Evolutionary conservation across 2,797 vertebrate species (phyloP), one percentile per base, ranked within the genome.

Genomic region (Lepus townsendii): DNA sequence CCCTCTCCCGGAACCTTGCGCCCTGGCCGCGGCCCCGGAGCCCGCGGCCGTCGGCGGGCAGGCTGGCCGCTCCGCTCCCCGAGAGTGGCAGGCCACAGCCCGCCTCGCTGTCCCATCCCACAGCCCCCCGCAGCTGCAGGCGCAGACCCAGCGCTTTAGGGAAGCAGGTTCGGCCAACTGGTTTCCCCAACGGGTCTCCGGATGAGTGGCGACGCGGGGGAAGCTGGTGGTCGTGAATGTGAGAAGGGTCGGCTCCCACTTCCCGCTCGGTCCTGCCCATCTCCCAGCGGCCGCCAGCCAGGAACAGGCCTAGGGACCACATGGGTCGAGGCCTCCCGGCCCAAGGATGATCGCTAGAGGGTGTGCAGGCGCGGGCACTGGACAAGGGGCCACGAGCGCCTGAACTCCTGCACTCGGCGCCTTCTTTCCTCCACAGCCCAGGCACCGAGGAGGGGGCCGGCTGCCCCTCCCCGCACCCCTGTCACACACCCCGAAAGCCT

Each of bases 1-100:
- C 97, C 96, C 96, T 96, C 98, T 98, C 97, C 96, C 63, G 73
- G 97, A 97, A 97, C 98, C 97, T 98, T 98, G 79, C 95, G 92
- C 97, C 95, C 85, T 96, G 98, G 97, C 96, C 95, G 97, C 96
- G 77, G 73, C 85, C 95, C 97, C 95, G 69, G 97, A 98, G 97
- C 96, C 97, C 26, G 60, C 73, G 96, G 96, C 96, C 90, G 57
- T 92, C 82, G 76, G 54, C 68, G 95, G 97, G 95, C 97, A 97
- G 93, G 93, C 95, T 97, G 69, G 96, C 93, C 68, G 30, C 97
- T 96, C 96, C 97, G 94, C 17, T 30, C 83, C 47, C 20, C 1
- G 9, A 73, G 77, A 68, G 22, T n/a, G 38, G 14, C 60, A 54
- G 82, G 57, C 77, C 50, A 72, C 38, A 87, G 32, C 42, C 35